These are phyloP conservation scores for Latrodectus hesperus DNA, from an alignment of 2,888 invertebrate genomes.

Conservation along the genomic window DNA sequence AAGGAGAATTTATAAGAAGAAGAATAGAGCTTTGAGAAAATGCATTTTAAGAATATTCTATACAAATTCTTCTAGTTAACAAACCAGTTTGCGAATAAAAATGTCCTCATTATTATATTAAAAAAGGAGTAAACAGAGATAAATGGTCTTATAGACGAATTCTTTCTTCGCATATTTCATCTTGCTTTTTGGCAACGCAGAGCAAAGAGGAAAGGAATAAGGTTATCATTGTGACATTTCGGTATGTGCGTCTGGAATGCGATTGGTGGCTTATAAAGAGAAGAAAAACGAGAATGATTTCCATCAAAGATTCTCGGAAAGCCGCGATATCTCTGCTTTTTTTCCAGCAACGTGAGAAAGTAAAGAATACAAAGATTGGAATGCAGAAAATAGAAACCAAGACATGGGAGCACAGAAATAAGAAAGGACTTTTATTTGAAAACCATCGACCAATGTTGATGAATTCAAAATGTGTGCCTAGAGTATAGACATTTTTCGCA, in stretches of 20 bases:
- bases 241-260: conserved; percentile 53
- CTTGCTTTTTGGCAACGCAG: not conserved
- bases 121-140: too few species aligned
- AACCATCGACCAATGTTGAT: not conserved
- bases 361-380: conserved; percentile 47
- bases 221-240: conserved; percentile 28
- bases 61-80: too few species aligned
- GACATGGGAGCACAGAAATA: not conserved
- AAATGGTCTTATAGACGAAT: too few species aligned
- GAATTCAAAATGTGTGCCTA: not conserved
- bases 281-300: conserved; percentile 22
- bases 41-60: too few species aligned
- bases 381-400: conserved; percentile 14
- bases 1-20: too few species aligned
- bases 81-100: too few species aligned
- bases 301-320: conserved; percentile 30
- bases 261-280: conserved; percentile 46
- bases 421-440: conserved; percentile 14
- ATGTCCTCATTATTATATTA: too few species aligned
- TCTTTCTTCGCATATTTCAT: too few species aligned
- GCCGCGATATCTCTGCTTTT: not conserved
- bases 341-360: conserved; percentile 27
- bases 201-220: conserved; percentile 21
- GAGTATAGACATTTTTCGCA: too few species aligned
- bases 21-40: too few species aligned